Evolutionary conservation across 2,888 invertebrate genomes (phyloP).

Genomic region (Ferdinandea cuprea): DNA sequence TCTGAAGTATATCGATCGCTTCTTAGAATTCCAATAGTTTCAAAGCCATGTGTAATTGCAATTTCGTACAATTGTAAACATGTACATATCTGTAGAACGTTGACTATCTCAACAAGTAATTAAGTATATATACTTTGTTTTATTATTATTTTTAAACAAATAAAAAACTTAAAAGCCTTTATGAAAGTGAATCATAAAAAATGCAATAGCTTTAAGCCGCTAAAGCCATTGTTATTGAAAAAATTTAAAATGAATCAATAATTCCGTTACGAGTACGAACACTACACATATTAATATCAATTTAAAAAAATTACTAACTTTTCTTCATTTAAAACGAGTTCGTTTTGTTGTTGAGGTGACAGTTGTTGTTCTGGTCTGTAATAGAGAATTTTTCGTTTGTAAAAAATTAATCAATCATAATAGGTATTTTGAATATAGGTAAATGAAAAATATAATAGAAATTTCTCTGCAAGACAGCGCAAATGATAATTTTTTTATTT

Average conservation of each 20-base stretch:
- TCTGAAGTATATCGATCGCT: no score
- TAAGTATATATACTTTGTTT: no score
- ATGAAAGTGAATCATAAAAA: constrained; percentile 7
- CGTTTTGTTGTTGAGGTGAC: constrained; percentile 61
- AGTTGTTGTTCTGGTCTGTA: constrained; percentile 58
- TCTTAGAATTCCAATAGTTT: no score
- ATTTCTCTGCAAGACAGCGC: constrained; percentile 23
- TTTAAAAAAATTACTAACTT: constrained; percentile 76
- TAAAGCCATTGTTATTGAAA: background rate
- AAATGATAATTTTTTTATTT: background rate
- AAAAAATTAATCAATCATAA: constrained; percentile 14
- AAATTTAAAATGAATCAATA: background rate
- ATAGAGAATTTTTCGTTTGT: constrained; percentile 36
- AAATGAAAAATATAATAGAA: background rate
- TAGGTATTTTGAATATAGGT: background rate
- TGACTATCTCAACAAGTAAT: no score
- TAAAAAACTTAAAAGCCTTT: background rate
- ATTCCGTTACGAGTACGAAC: background rate
- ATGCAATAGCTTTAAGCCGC: background rate
- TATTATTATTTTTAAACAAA: no score
- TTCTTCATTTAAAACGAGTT: constrained; percentile 78
- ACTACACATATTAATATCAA: background rate
- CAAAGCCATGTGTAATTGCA: no score
- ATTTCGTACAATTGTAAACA: background rate
- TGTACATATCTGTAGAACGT: no score